phyloP scores from a whole-genome alignment of 2,113 vertebrate genomes.

The Balaenoptera acutorostrata region DNA sequence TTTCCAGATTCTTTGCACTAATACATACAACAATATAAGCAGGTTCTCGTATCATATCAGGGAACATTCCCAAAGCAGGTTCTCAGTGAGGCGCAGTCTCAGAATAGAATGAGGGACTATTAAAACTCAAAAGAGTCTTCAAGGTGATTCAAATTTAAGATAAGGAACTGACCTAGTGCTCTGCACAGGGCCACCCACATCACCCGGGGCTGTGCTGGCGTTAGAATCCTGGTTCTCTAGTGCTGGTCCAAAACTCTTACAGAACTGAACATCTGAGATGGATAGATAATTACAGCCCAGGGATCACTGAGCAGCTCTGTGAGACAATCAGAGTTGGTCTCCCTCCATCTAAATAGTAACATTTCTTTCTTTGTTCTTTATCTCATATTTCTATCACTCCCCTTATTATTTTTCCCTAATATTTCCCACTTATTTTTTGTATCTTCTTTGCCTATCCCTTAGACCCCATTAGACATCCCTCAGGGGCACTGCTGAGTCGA shows the following conservation, averaged over 20 bases:
- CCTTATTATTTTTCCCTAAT: neutral
- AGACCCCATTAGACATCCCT: constrained; percentile 11
- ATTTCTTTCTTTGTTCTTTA: constrained; percentile 24
- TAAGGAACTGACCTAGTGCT: neutral
- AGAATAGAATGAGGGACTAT: neutral
- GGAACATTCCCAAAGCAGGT: neutral
- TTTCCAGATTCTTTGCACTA: neutral
- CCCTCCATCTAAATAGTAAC: neutral
- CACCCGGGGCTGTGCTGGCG: neutral
- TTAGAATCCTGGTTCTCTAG: neutral
- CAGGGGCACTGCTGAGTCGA: neutral
- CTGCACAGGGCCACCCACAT: neutral
- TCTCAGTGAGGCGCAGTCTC: neutral
- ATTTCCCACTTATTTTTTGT: neutral
- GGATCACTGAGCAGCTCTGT: neutral
- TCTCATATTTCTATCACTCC: neutral
- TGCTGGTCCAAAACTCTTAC: neutral
- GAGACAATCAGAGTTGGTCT: neutral
- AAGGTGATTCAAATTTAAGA: neutral
- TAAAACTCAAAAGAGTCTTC: constrained; percentile 10
- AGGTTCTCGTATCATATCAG: neutral
- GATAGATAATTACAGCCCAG: neutral
- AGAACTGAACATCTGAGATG: neutral
- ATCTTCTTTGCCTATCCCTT: constrained; percentile 15
- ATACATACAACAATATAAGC: neutral